Base-by-base conservation (phyloP, 2,888 invertebrate species). In the Ectropis crepuscularia region DNA sequence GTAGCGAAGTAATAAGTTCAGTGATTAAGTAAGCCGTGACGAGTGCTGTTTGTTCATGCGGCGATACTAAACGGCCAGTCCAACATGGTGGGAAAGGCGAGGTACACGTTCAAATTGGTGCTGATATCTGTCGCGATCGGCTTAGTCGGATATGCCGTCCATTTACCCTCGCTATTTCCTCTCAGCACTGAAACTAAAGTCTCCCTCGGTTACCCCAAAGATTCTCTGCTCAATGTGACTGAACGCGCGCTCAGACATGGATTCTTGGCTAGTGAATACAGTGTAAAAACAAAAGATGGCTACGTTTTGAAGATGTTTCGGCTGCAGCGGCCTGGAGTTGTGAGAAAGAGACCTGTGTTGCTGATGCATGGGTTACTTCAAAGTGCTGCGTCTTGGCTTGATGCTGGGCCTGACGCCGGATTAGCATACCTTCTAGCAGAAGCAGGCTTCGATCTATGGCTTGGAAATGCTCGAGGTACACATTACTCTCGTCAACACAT, bases 401-500 rank as follows among this genome's bases (percentile, higher is more conserved):
- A 87, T 12, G 83, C 89, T 0, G 90, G 89, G 0, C 85, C 88
- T 0, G 49, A 62, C 16, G 70, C 81, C n/a, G 79, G 80, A 6
- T 63, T 83, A 0, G 81, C 76, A 0, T 83, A 82, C 43, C 71
- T 82, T 5, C 71, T 82, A 2, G 70, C 83, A 0, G 76, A 78
- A 11, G 77, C 74, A 6, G 74, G 77, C 11, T 63, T 69, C 11
- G 77, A 77, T 9, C 64, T 76, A 2, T 78, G 78, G 78, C 65
- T 77, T 2, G 76, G 72, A 7, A 78, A 74, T 45, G 63, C 54
- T 0, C 64, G 78, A 11, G 76, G 76, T 1, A 76, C 70, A 55
- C 55, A 69, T 38, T 95, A 94, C 75, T 91, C 93, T 10, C 82
- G 88, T 38, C 85, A 80, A 8, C 96, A 96, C 28, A 60, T 64